phyloP scores from a whole-genome alignment of 2,888 invertebrate species.

The Alviniconcha strummeri region DNA sequence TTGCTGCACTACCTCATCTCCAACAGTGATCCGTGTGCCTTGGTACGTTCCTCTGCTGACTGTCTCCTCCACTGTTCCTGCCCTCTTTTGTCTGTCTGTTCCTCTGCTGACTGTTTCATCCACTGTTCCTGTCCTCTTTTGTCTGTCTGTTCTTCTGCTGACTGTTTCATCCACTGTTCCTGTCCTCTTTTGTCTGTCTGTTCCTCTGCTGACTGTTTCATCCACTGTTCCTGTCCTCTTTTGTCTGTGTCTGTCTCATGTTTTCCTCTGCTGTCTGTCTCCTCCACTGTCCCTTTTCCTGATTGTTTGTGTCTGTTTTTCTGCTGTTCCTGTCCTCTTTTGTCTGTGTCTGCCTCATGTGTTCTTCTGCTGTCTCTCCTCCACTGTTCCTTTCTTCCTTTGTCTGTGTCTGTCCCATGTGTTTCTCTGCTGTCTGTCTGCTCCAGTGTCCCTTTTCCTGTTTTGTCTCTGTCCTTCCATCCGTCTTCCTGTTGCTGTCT shows the following conservation, averaged over 20 bases:
- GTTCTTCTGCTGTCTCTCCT: too few relatives aligned
- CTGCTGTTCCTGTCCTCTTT: neutral
- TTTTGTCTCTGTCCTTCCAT: neutral
- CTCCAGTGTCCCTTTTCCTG: neutral
- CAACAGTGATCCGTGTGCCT: constrained; percentile 86
- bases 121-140: neutral
- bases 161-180: neutral
- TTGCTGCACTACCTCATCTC: constrained; percentile 93
- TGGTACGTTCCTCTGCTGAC: constrained; percentile 75
- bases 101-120: neutral
- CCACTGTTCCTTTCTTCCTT: neutral
- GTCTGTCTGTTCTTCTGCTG: neutral
- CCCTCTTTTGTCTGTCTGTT: neutral
- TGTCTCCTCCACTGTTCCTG: neutral
- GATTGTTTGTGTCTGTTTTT: neutral
- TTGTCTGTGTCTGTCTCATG: neutral
- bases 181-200: neutral
- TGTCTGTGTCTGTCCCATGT: neutral
- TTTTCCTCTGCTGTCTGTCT: neutral
- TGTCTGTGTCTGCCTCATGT: neutral
- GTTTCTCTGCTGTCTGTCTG: neutral
- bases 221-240: neutral
- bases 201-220: neutral
- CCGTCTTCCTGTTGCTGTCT: neutral
- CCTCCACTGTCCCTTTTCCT: neutral